Evolutionary conservation across 2,113 vertebrate genomes (phyloP).

Genomic region (Mus spicilegus): DNA sequence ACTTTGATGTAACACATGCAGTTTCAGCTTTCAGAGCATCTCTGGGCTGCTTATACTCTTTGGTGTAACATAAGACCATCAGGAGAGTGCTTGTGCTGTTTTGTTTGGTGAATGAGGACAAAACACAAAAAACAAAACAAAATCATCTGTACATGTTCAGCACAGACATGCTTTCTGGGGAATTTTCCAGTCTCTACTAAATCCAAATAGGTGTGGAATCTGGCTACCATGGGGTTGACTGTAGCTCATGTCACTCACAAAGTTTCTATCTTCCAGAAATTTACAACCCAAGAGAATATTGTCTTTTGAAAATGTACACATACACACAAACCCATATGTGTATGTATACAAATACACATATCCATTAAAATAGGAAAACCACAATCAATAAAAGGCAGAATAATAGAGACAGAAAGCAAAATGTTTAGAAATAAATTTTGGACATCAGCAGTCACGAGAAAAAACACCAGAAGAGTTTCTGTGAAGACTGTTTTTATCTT

Average conservation of each 20-base stretch:
- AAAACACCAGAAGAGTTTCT: neutral
- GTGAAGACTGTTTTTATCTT: neutral
- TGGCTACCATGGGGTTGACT: neutral
- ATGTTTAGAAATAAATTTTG: neutral
- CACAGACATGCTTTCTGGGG: neutral
- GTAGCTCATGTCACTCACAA: neutral
- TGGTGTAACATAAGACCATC: neutral
- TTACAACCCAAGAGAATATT: neutral
- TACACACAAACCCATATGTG: neutral
- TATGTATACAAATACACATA: no score
- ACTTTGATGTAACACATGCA: neutral
- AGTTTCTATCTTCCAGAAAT: neutral
- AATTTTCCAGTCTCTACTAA: neutral
- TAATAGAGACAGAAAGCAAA: neutral
- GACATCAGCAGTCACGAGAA: neutral
- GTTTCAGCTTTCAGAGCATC: neutral
- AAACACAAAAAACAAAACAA: no score
- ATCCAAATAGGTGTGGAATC: neutral
- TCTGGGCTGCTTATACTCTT: neutral
- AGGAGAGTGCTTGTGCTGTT: neutral
- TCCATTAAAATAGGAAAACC: neutral
- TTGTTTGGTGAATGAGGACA: neutral
- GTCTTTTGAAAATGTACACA: neutral
- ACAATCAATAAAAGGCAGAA: neutral
- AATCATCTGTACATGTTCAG: neutral